These are phyloP conservation scores for Orchestia grillus DNA, from an alignment of 1,140 invertebrate genomes.

Conservation along the genomic window DNA sequence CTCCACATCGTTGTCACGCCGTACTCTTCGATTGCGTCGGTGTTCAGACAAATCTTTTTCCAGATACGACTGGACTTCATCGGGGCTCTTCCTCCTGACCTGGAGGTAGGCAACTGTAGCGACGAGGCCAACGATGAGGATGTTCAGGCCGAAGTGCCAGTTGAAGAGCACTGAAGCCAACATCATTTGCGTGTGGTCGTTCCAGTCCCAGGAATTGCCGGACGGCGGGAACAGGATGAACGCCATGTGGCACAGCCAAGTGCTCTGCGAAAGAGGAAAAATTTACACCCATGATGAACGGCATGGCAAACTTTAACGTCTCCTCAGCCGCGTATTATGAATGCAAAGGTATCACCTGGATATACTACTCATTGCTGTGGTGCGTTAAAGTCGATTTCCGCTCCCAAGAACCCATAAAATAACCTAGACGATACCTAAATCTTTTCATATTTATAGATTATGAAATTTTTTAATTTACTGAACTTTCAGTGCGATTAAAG, in stretches of 20 bases:
- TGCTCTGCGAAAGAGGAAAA: conserved; percentile 57
- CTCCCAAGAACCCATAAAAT: too few relatives aligned
- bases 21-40: not conserved
- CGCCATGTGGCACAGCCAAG: conserved; percentile 69
- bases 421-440: too few relatives aligned
- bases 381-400: too few relatives aligned
- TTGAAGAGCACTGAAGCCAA: conserved; percentile 73
- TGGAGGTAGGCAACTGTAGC: not conserved
- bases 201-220: conserved; percentile 71
- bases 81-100: not conserved
- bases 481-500: too few relatives aligned
- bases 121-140: not conserved
- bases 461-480: too few relatives aligned
- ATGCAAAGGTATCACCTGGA: too few relatives aligned
- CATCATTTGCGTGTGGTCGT: conserved; percentile 73
- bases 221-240: conserved; percentile 74
- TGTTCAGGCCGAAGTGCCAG: conserved; percentile 72
- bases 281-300: too few relatives aligned
- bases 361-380: too few relatives aligned
- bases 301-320: too few relatives aligned
- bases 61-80: not conserved
- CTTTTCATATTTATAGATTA: too few relatives aligned
- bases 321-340: too few relatives aligned
- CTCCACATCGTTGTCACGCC: not conserved
- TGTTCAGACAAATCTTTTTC: not conserved